Percentiles rank a stretch among this genome's conserved stretches.
phyloP scores from a whole-genome alignment of 2,797 vertebrate genomes.

The Argya squamiceps region DNA sequence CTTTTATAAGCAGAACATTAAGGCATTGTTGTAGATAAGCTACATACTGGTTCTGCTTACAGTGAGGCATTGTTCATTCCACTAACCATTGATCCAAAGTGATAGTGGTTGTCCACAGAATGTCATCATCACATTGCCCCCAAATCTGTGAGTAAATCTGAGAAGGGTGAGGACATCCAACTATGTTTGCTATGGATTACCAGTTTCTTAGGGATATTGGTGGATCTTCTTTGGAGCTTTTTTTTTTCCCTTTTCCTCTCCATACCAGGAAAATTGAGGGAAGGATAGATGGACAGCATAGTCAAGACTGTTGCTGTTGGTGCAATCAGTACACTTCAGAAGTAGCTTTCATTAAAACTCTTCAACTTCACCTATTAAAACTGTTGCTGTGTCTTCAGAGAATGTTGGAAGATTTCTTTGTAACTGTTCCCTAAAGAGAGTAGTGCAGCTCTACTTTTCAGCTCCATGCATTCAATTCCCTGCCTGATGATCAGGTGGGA shows the following conservation, averaged over 20 bases:
- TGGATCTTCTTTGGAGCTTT: neutral
- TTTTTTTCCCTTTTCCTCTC: rapidly evolving
- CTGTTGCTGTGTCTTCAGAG: neutral
- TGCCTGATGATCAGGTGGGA: neutral
- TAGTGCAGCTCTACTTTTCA: neutral
- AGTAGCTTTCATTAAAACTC: neutral
- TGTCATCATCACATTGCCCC: neutral
- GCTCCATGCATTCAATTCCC: neutral
- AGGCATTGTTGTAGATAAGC: neutral
- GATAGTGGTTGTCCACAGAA: neutral
- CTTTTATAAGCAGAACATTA: neutral
- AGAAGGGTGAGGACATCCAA: neutral
- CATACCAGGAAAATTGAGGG: neutral
- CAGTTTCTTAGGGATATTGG: neutral
- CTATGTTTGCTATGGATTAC: neutral
- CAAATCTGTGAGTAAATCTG: neutral
- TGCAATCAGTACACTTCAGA: neutral
- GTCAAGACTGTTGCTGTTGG: neutral
- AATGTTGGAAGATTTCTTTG: neutral
- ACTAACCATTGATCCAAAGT: neutral
- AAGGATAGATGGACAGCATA: neutral
- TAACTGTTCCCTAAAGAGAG: neutral
- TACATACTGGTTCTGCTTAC: neutral
- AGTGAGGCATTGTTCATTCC: neutral
- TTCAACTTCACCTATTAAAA: neutral